Evolutionary conservation across 2,888 invertebrate genomes (phyloP).

Genomic region (Sarcophaga caerulescens): DNA sequence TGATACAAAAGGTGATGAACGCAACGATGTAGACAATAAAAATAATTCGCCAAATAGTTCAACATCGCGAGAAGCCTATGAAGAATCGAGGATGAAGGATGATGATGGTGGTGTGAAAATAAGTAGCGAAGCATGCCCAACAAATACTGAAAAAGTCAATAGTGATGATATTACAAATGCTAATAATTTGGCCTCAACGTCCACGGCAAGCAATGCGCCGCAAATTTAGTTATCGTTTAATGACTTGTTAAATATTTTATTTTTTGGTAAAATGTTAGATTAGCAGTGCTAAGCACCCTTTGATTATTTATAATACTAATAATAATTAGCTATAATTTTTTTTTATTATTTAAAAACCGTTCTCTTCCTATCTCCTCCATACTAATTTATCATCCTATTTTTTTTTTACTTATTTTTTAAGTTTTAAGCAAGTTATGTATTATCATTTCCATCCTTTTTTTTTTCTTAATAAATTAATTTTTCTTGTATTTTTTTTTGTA

Average conservation of each 20-base stretch:
- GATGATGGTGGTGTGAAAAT: conserved; percentile 33
- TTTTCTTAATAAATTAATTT: conserved; percentile 29
- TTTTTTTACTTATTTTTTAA: conserved; percentile 30
- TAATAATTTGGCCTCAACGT: conserved; percentile 65
- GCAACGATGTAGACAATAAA: conserved; percentile 40
- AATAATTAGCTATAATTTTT: conserved; percentile 40
- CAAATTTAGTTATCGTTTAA: conserved; percentile 79
- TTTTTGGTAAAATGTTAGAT: conserved; percentile 77
- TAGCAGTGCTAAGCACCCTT: conserved; percentile 67
- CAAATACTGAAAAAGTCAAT: conserved; percentile 40
- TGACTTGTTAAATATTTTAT: conserved; percentile 78
- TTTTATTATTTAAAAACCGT: neutral
- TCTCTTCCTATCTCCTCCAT: conserved; percentile 18
- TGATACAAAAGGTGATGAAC: neutral
- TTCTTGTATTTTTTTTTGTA: conserved; percentile 15
- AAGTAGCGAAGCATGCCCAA: conserved; percentile 27
- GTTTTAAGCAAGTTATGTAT: conserved; percentile 47
- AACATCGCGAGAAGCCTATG: conserved; percentile 19
- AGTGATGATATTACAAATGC: conserved; percentile 60
- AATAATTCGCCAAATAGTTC: neutral
- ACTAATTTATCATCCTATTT: conserved; percentile 8
- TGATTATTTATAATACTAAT: conserved; percentile 44
- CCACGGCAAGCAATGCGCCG: conserved; percentile 75
- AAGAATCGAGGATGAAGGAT: conserved; percentile 1
- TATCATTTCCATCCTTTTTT: conserved; percentile 14